These are phyloP conservation scores for Aporrectodea caliginosa DNA, from an alignment of 1,140 invertebrate genomes.

Conservation along the genomic window DNA sequence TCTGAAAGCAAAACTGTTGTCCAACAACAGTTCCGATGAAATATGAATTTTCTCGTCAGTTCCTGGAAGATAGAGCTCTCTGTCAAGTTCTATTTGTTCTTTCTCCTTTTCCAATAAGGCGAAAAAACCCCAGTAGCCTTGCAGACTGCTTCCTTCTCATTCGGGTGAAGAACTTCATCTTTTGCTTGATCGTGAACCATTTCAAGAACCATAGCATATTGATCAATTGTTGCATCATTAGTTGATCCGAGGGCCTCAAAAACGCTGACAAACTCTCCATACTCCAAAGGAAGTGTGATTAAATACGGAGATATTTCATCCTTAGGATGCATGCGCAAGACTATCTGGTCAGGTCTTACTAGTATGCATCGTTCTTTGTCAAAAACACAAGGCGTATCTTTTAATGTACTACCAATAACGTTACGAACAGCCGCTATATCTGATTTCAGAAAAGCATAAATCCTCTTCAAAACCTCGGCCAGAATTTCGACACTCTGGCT, in stretches of 20 bases:
- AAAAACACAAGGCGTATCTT: not conserved
- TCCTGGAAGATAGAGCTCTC: conserved; percentile 1
- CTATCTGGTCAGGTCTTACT: conserved; percentile 34
- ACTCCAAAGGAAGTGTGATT: conserved; percentile 35
- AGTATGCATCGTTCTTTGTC: conserved; percentile 12
- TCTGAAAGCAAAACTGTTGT: not conserved
- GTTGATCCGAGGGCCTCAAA: conserved; percentile 39
- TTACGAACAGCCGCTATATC: not conserved
- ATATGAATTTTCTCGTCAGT: not conserved
- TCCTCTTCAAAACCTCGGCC: not conserved
- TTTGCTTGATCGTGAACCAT: conserved; percentile 19
- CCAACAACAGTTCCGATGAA: not conserved
- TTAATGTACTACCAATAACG: not conserved
- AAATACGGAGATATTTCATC: conserved; percentile 39
- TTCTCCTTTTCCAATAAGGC: not conserved
- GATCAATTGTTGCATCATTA: conserved; percentile 29
- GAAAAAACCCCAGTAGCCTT: conserved; percentile 37
- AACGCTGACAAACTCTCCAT: conserved; percentile 35
- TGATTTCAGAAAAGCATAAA: not conserved
- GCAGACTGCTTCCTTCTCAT: conserved; percentile 33
- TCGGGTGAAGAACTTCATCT: conserved; percentile 34
- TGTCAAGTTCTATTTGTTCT: not conserved
- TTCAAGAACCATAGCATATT: conserved; percentile 34
- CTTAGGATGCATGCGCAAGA: conserved; percentile 30
- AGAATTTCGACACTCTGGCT: not conserved